Base-by-base conservation (phyloP, 2,797 vertebrate species). In the Sebastes taczanowskii region DNA sequence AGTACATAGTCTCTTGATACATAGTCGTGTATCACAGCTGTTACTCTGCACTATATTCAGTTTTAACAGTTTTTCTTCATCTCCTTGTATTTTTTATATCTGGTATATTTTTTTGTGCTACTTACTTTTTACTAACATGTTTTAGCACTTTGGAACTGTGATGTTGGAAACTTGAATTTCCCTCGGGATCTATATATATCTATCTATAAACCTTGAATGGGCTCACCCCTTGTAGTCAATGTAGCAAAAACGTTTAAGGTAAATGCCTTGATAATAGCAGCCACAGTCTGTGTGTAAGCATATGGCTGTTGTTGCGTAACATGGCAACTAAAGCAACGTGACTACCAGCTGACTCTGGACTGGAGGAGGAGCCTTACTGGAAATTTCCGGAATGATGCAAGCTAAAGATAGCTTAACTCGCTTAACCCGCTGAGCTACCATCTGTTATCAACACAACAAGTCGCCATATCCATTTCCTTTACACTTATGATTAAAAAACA, bases 341-440 rank as follows among this genome's bases (percentile, higher is more conserved):
- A 83, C 23, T 13, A 49, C 22, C 11, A 20, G 22, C 61, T 18
- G 46, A 49, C 46, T 3, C 6, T 4, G 13, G 35, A 14, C 35
- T 38, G 35, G 35, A 38, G 35, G 35, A 38, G 35, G 35, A 14
- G 64, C 64, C 64, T 2, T 2, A n/a, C 76, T 78, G 89, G 88
- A 93, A 92, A 78, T 78, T 87, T 91, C 88, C 82, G 27, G 7
- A 2, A 49, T 80, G 67, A 80, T 56, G 68, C 25, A 84, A 58
- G 25, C 60, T 22, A 55, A 32, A n/a, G 4, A 2, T 78, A 74
- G 55, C 62, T 0, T 3, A 2, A 4, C 58, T 74, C 71, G 23
- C 78, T 0, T 4, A 2, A 4, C 58, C 69, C 71, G 29, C 78
- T 20, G 2, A 42, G 35, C 38, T 69, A 67, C 10, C 4, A 18